Evolutionary conservation across 1,140 invertebrate genomes (phyloP).

Genomic region (Ceratoteleas bidentatus): DNA sequence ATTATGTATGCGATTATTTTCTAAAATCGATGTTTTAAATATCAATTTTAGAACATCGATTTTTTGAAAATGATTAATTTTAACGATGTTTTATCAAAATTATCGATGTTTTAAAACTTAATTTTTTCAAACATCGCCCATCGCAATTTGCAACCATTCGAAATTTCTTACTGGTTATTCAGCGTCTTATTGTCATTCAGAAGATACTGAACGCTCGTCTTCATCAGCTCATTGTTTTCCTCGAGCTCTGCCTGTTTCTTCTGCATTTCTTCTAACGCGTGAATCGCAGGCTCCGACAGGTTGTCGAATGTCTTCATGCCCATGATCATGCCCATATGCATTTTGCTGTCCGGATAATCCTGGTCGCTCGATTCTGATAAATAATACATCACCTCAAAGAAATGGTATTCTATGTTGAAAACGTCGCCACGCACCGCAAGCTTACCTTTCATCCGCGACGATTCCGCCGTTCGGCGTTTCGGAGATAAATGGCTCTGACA

Average conservation of each 20-base stretch:
- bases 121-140: no score
- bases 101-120: no score
- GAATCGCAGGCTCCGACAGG: background rate
- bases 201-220: slow-evolving; percentile 63
- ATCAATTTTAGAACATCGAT: no score
- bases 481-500: background rate
- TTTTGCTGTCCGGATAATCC: slow-evolving; percentile 1
- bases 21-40: no score
- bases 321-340: background rate
- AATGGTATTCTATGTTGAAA: background rate
- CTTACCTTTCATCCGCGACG: slow-evolving; percentile 20
- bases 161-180: slow-evolving; percentile 60
- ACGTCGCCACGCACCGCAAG: background rate
- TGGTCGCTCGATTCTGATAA: background rate
- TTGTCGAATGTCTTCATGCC: slow-evolving; percentile 22
- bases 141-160: no score
- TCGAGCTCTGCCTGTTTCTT: slow-evolving; percentile 55
- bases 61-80: no score
- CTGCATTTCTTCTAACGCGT: slow-evolving; percentile 25
- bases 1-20: no score
- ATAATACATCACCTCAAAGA: background rate
- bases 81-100: no score
- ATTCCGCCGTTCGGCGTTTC: background rate
- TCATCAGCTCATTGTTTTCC: slow-evolving; percentile 62
- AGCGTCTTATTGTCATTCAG: slow-evolving; percentile 67